Percentiles rank a stretch among this genome's conserved stretches.
These are phyloP conservation scores for Oscheius sp. DNA, from an alignment of 1,140 invertebrate genomes.

Conservation along the genomic window DNA sequence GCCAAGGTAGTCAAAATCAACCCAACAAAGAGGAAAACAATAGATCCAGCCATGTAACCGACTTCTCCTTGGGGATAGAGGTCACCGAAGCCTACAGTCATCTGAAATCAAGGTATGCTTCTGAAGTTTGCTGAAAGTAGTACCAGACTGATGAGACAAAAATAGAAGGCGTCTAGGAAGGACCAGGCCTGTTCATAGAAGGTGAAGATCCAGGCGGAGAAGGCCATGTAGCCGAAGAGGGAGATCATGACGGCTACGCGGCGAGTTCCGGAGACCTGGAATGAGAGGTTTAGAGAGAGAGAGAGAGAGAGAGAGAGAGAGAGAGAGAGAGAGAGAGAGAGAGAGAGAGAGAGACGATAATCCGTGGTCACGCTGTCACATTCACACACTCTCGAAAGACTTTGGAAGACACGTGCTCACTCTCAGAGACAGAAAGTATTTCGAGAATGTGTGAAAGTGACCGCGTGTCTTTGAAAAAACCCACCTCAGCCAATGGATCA, in stretches of 20 bases:
- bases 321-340: too few species aligned
- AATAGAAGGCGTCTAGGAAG: conserved; percentile 24
- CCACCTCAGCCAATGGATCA: conserved; percentile 20
- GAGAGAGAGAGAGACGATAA: too few species aligned
- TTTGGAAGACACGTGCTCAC: too few species aligned
- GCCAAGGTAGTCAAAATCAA: conserved; percentile 22
- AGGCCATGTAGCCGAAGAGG: conserved; percentile 14
- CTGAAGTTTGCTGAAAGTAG: not conserved
- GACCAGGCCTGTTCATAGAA: conserved; percentile 21
- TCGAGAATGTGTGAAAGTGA: not conserved
- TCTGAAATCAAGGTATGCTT: not conserved
- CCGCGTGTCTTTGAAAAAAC: not conserved
- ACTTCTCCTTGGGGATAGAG: conserved; percentile 7
- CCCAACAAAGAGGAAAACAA: conserved; percentile 19
- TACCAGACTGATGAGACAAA: conserved; percentile 25
- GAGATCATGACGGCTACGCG: not conserved
- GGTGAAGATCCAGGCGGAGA: conserved; percentile 5
- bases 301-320: too few species aligned
- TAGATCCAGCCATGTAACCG: conserved; percentile 1
- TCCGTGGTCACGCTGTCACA: not conserved
- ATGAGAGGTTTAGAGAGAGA: too few species aligned
- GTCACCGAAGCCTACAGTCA: conserved; percentile 19
- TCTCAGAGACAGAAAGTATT: too few species aligned
- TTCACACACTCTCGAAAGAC: not conserved
- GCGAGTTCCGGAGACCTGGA: not conserved